Evolutionary conservation across 2,113 vertebrate genomes (phyloP).

Genomic region (Corythaeola cristata): DNA sequence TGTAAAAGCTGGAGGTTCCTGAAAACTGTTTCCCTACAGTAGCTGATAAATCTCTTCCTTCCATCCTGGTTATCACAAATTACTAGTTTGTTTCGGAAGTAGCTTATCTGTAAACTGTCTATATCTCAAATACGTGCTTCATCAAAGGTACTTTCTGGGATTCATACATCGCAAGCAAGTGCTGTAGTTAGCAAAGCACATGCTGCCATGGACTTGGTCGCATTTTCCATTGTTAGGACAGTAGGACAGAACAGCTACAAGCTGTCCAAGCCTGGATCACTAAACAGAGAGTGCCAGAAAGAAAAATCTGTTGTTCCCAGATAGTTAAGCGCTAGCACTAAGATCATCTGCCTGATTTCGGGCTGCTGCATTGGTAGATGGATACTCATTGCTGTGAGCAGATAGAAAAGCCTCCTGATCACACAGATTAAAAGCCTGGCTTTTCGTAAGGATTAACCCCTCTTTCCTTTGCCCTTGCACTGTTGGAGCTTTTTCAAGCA

Average conservation of each 20-base stretch:
- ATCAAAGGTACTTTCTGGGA: neutral
- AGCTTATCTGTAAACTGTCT: neutral
- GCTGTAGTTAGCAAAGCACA: neutral
- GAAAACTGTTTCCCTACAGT: neutral
- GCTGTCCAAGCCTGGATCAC: neutral
- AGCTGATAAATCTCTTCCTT: neutral
- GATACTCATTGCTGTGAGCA: neutral
- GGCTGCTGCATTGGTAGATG: slow-evolving; percentile 66
- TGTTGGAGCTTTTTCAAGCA: neutral
- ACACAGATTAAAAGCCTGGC: neutral
- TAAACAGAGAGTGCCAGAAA: slow-evolving; percentile 72
- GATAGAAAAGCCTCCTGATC: neutral
- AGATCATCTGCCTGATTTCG: slow-evolving; percentile 58
- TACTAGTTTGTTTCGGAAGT: neutral
- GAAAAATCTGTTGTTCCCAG: slow-evolving; percentile 77
- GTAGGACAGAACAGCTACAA: neutral
- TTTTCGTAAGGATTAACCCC: neutral
- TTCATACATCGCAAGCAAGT: neutral
- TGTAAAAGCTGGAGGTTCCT: neutral
- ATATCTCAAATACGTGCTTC: neutral
- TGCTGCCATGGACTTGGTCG: neutral
- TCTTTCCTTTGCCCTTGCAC: neutral
- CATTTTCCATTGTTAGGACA: neutral
- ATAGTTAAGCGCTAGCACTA: slow-evolving; percentile 68
- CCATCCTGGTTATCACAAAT: neutral